These are phyloP conservation scores for Channallabes apus DNA, from an alignment of 2,797 vertebrate species.

Conservation along the genomic window DNA sequence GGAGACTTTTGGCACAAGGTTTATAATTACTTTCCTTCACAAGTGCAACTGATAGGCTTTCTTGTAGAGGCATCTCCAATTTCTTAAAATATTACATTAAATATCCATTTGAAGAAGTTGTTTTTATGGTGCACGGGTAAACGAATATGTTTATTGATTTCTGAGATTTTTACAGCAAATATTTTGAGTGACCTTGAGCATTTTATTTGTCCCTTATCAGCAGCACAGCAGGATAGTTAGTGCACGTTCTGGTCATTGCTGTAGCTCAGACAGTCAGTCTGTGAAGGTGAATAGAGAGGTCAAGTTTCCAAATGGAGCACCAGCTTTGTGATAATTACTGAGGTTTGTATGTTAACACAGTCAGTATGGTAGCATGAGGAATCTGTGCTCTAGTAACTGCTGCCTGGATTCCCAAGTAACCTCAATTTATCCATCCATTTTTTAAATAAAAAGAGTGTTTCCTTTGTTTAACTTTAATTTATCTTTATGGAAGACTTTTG, in stretches of 20 bases:
- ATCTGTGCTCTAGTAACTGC: neutral
- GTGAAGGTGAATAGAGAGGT: slow-evolving; percentile 37
- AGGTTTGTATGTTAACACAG: slow-evolving; percentile 52
- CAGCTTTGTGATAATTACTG: slow-evolving; percentile 47
- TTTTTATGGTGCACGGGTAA: neutral
- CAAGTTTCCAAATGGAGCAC: slow-evolving; percentile 46
- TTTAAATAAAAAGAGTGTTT: slow-evolving; percentile 28
- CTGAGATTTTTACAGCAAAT: neutral
- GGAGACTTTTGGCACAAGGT: too few species aligned
- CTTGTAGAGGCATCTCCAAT: neutral
- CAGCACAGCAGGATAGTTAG: neutral
- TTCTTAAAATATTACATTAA: neutral
- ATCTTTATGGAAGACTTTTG: neutral
- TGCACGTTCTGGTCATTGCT: neutral
- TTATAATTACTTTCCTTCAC: neutral
- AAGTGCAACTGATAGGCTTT: neutral
- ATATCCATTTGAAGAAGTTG: neutral
- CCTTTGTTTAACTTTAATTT: slow-evolving; percentile 10
- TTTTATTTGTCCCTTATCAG: slow-evolving; percentile 9
- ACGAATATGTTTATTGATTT: slow-evolving; percentile 8
- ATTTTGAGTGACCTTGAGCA: neutral
- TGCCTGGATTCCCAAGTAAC: slow-evolving; percentile 18
- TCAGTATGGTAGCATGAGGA: slow-evolving; percentile 39
- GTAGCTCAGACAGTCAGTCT: slow-evolving; percentile 35
- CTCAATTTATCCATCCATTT: slow-evolving; percentile 1